A percentile compares a stretch with the other conserved stretches of the same genome.
phyloP scores from a whole-genome alignment of 2,888 invertebrate species.

The Coleophora deauratella region DNA sequence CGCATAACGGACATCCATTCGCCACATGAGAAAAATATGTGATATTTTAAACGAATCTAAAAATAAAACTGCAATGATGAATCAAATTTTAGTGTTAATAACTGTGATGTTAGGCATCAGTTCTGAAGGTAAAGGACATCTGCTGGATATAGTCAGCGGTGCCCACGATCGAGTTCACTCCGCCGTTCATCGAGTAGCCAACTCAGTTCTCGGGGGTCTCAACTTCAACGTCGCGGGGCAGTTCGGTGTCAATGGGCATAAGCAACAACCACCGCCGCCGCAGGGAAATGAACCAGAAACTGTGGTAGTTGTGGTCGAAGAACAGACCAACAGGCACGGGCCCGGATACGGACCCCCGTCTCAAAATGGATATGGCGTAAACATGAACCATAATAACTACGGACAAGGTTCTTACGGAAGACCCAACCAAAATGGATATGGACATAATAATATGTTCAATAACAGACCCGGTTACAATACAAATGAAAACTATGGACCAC shows the following conservation, averaged over 20 bases:
- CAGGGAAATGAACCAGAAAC: slow-evolving; percentile 22
- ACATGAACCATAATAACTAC: slow-evolving; percentile 17
- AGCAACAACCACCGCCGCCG: slow-evolving; percentile 2
- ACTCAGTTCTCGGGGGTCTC: slow-evolving; percentile 32
- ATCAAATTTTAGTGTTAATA: slow-evolving; percentile 11
- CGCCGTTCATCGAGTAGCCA: slow-evolving; percentile 33
- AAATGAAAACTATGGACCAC: slow-evolving; percentile 16
- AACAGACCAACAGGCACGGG: slow-evolving; percentile 13
- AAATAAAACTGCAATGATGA: slow-evolving; percentile 14
- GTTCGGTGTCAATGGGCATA: slow-evolving; percentile 17
- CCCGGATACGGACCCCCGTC: slow-evolving; percentile 4
- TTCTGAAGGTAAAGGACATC: slow-evolving; percentile 19
- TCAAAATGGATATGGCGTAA: background rate
- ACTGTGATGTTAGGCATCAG: slow-evolving; percentile 15
- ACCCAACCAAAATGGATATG: slow-evolving; percentile 9
- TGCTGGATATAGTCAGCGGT: slow-evolving; percentile 25
- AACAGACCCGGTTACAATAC: slow-evolving; percentile 10
- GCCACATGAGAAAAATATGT: slow-evolving; percentile 3
- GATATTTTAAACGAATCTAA: background rate
- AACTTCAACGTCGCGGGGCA: slow-evolving; percentile 28
- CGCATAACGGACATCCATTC: slow-evolving; percentile 15
- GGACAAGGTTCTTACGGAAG: slow-evolving; percentile 13
- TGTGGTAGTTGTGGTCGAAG: slow-evolving; percentile 31
- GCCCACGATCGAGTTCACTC: slow-evolving; percentile 28
- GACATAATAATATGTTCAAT: slow-evolving; percentile 1